phyloP scores from a whole-genome alignment of 1,140 invertebrate species.

The Anastatus disparis region DNA sequence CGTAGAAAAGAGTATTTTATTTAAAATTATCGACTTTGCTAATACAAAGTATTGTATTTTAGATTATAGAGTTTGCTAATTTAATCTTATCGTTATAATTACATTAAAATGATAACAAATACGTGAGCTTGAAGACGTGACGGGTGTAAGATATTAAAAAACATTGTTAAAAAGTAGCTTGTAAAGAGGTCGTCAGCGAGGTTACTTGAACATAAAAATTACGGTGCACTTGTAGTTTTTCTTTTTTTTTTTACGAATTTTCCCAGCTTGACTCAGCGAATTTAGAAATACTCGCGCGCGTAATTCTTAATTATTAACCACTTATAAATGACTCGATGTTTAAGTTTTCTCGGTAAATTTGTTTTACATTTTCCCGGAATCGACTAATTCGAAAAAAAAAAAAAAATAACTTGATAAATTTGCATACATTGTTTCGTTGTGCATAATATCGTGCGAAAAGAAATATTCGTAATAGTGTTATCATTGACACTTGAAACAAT shows the following conservation, averaged over 20 bases:
- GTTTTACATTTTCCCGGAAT: constrained; percentile 1
- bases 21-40: no score
- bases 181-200: constrained; percentile 24
- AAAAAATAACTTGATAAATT: no score
- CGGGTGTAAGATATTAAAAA: constrained; percentile 17
- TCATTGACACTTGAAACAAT: no score
- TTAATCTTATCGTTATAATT: no score
- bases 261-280: constrained; percentile 24
- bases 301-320: constrained; percentile 11
- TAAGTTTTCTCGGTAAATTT: not conserved
- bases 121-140: no score
- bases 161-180: constrained; percentile 32
- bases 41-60: no score
- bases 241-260: constrained; percentile 23
- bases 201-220: constrained; percentile 14
- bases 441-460: no score
- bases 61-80: no score
- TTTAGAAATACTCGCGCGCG: not conserved
- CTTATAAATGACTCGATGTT: not conserved
- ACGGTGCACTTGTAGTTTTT: not conserved
- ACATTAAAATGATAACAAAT: no score
- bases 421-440: no score
- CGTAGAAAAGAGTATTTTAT: no score
- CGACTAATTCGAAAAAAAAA: not conserved
- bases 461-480: no score